Percentiles rank a stretch among this genome's conserved stretches.
Conservation (phyloP, 1,140 invertebrate genomes). For the Planococcus citri region DNA sequence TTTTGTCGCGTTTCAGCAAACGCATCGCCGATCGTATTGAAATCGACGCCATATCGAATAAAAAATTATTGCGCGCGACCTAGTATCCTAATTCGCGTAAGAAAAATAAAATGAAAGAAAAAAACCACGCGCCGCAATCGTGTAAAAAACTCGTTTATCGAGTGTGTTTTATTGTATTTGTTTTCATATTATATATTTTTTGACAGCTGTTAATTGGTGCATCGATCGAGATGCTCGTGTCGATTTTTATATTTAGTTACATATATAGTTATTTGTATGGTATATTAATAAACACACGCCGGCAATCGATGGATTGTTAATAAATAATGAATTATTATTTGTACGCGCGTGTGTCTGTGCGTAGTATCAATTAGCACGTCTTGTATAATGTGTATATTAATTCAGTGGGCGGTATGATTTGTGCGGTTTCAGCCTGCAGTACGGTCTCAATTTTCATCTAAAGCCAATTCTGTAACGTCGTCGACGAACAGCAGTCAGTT, state of each 20-base stretch:
- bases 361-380: too few species aligned
- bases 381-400: too few species aligned
- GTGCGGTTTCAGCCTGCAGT: not conserved
- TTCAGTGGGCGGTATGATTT: not conserved
- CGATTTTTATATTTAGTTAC: too few species aligned
- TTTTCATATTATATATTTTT: too few species aligned
- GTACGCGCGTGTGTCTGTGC: too few species aligned
- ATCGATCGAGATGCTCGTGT: not conserved
- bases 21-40: not conserved
- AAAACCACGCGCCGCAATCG: too few species aligned
- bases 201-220: not conserved
- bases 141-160: too few species aligned
- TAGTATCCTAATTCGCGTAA: not conserved
- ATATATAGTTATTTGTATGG: too few species aligned
- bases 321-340: too few species aligned
- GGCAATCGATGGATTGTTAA: too few species aligned
- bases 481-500: not conserved
- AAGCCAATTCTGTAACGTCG: not conserved
- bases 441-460: not conserved
- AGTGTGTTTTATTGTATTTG: not conserved
- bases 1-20: too few species aligned
- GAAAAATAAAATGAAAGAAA: not conserved
- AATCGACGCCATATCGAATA: not conserved
- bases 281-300: too few species aligned
- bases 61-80: not conserved